These are phyloP conservation scores for Drosophila lacicola DNA, from an alignment of 2,888 invertebrate species.

Conservation along the genomic window DNA sequence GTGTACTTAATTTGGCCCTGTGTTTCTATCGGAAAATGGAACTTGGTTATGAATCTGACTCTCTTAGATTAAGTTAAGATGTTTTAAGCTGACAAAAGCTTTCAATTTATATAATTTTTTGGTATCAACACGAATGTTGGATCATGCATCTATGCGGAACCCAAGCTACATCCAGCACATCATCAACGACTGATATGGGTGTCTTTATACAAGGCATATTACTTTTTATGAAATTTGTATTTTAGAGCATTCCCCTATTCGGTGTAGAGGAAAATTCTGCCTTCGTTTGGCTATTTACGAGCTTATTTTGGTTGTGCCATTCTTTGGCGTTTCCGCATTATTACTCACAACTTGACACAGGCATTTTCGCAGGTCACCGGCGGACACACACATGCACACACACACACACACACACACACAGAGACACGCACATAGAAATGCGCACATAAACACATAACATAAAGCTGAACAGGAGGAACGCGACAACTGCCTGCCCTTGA, in stretches of 20 bases:
- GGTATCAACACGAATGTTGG: too few relatives aligned
- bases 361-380: conserved; percentile 66
- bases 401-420: conserved; percentile 4
- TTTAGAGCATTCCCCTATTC: conserved; percentile 30
- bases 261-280: not conserved
- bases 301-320: conserved; percentile 46
- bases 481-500: conserved; percentile 70
- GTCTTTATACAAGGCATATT: not conserved
- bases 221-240: not conserved
- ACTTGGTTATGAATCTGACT: too few relatives aligned
- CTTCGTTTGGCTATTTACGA: conserved; percentile 55
- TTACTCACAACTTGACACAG: conserved; percentile 78
- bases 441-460: conserved; percentile 58
- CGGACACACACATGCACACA: conserved; percentile 23
- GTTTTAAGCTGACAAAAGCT: too few relatives aligned
- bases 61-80: too few relatives aligned
- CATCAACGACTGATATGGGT: too few relatives aligned
- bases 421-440: conserved; percentile 22
- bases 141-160: too few relatives aligned
- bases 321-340: conserved; percentile 68
- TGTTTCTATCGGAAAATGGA: too few relatives aligned
- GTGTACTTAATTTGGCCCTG: too few relatives aligned
- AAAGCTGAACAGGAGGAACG: conserved; percentile 46
- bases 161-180: too few relatives aligned
- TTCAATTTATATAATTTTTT: too few relatives aligned